Conservation (phyloP, 2,113 vertebrate genomes). For the Ciconia boyciana region DNA sequence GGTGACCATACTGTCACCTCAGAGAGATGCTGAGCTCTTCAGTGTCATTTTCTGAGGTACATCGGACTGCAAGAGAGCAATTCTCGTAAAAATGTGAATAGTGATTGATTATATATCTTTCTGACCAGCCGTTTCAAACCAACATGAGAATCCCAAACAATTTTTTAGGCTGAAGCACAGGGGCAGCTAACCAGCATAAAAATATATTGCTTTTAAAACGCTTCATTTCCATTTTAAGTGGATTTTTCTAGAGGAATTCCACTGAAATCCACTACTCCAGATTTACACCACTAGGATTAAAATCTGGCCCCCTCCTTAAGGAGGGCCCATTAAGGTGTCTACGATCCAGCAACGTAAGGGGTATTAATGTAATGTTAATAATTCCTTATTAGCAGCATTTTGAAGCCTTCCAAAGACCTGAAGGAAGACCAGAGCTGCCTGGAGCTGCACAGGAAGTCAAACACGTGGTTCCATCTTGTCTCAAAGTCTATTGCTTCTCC, state of each 20-base stretch:
- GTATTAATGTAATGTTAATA: not conserved
- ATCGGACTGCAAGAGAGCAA: not conserved
- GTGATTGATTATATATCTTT: not conserved
- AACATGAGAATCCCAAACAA: not conserved
- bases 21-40: not conserved
- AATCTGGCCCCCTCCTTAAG: not conserved
- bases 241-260: not conserved
- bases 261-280: not conserved
- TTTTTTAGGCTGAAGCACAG: not conserved
- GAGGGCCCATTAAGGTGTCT: not conserved
- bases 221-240: not conserved
- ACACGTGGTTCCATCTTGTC: not conserved
- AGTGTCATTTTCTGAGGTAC: not conserved
- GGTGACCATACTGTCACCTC: not conserved
- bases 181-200: not conserved
- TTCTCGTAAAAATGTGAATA: not conserved
- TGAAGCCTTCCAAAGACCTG: not conserved
- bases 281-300: not conserved
- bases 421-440: not conserved
- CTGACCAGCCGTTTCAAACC: not conserved
- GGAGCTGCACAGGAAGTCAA: not conserved
- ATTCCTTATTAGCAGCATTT: not conserved
- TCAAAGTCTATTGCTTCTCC: not conserved
- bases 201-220: not conserved
- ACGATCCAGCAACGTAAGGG: not conserved